Percentiles rank a stretch among this genome's conserved stretches.
Evolutionary conservation across 1,140 invertebrate species (phyloP).

Genomic region (Diabrotica undecimpunctata): DNA sequence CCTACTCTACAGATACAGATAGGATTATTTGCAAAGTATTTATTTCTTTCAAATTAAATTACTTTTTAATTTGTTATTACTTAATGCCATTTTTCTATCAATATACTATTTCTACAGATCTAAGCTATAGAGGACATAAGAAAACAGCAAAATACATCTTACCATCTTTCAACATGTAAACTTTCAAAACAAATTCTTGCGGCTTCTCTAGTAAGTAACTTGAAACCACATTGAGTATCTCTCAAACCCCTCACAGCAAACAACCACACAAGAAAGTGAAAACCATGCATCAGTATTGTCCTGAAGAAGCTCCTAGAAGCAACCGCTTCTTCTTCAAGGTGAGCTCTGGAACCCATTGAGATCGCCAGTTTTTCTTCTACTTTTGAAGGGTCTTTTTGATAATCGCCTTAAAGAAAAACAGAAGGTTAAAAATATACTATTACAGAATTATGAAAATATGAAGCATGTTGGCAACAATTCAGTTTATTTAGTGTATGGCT

Average conservation of each 20-base stretch:
- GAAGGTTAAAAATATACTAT: too few species aligned
- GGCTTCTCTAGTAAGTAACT: constrained; percentile 85
- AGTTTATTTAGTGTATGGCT: too few species aligned
- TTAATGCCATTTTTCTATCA: too few species aligned
- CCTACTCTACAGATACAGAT: too few species aligned
- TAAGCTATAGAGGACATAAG: too few species aligned
- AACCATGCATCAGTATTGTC: constrained; percentile 96
- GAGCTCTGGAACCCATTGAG: constrained; percentile 86
- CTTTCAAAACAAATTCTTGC: constrained; percentile 78
- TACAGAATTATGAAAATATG: too few species aligned
- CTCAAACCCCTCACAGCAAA: constrained; percentile 82
- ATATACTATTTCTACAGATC: too few species aligned
- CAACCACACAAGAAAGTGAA: constrained; percentile 93
- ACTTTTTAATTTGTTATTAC: too few species aligned
- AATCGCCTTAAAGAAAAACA: constrained; percentile 48
- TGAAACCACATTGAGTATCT: constrained; percentile 99
- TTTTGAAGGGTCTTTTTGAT: constrained; percentile 46
- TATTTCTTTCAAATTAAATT: too few species aligned
- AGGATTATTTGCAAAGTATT: too few species aligned
- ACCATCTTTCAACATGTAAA: constrained; percentile 97
- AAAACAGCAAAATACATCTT: constrained; percentile 30
- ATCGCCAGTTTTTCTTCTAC: constrained; percentile 56
- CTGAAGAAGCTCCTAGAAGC: constrained; percentile 80
- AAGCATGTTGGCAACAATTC: too few species aligned
- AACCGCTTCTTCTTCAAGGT: constrained; percentile 92